These are phyloP conservation scores for Bugula neritina DNA, from an alignment of 2,888 invertebrate species.

Conservation along the genomic window DNA sequence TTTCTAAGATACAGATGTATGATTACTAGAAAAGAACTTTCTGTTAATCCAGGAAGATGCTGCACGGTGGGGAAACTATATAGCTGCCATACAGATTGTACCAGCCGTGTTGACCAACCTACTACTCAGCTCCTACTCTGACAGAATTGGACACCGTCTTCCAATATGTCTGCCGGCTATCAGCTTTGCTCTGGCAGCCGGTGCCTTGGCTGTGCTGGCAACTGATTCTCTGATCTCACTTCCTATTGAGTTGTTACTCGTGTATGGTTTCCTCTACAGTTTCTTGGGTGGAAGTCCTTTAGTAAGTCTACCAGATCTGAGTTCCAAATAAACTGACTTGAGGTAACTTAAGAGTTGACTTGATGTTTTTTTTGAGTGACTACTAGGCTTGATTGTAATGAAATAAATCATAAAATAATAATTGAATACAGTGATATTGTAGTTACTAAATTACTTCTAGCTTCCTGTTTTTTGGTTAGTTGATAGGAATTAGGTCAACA, in stretches of 20 bases:
- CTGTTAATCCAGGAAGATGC: no score
- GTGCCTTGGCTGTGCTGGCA: background rate
- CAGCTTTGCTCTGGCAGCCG: background rate
- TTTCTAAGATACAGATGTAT: no score
- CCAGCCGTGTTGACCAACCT: constrained; percentile 4
- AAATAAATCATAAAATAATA: no score
- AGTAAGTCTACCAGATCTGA: background rate
- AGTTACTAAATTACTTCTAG: no score
- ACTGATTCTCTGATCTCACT: background rate
- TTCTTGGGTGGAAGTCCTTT: background rate
- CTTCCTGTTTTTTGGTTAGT: no score
- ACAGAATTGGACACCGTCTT: background rate
- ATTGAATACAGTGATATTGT: no score
- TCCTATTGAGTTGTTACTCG: background rate
- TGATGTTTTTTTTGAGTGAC: no score
- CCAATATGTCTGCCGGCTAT: background rate
- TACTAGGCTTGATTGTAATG: no score
- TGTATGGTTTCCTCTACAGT: background rate
- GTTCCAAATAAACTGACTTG: no score
- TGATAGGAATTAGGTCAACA: no score
- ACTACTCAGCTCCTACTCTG: background rate
- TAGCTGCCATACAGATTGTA: constrained; percentile 1
- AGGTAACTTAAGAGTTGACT: no score
- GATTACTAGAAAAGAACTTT: no score
- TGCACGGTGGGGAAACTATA: background rate